phyloP scores from a whole-genome alignment of 2,888 invertebrate genomes.

The Sinelater perroti region DNA sequence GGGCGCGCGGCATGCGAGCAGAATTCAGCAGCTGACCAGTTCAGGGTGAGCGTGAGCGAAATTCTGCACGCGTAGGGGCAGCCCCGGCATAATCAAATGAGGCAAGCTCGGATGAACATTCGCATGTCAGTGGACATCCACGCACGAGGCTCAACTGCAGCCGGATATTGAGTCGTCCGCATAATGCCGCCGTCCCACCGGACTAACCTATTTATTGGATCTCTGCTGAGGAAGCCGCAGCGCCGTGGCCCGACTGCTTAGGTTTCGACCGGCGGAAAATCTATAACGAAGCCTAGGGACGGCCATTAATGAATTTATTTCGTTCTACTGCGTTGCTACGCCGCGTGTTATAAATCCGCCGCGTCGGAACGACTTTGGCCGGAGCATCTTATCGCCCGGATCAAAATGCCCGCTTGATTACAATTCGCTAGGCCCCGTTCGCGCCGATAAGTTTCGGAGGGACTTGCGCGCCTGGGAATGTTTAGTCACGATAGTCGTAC shows the following conservation, averaged over 20 bases:
- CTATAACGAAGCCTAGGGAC: not conserved
- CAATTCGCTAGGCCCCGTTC: slow-evolving; percentile 17
- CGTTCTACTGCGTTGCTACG: not conserved
- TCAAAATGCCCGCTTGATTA: slow-evolving; percentile 16
- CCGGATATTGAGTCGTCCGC: too few relatives aligned
- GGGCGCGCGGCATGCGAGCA: slow-evolving; percentile 17
- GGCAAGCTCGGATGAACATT: slow-evolving; percentile 14
- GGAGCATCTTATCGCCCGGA: slow-evolving; percentile 1
- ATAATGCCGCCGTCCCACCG: too few relatives aligned
- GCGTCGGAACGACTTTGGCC: slow-evolving; percentile 10
- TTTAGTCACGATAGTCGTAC: slow-evolving; percentile 5
- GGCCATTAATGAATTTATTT: slow-evolving; percentile 4
- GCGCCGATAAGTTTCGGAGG: not conserved
- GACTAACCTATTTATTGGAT: slow-evolving; percentile 3
- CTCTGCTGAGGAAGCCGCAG: not conserved
- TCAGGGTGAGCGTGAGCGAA: slow-evolving; percentile 24
- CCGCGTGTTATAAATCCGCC: slow-evolving; percentile 1
- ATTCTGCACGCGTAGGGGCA: slow-evolving; percentile 20
- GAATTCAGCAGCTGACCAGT: slow-evolving; percentile 28
- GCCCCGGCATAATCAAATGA: slow-evolving; percentile 24
- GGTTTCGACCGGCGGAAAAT: not conserved
- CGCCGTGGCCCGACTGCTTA: too few relatives aligned
- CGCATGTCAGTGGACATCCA: slow-evolving; percentile 6
- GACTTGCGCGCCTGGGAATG: slow-evolving; percentile 3
- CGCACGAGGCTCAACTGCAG: too few relatives aligned